Base-by-base conservation (phyloP, 2,797 vertebrate genomes). In the Melanotaenia trifasciata region DNA sequence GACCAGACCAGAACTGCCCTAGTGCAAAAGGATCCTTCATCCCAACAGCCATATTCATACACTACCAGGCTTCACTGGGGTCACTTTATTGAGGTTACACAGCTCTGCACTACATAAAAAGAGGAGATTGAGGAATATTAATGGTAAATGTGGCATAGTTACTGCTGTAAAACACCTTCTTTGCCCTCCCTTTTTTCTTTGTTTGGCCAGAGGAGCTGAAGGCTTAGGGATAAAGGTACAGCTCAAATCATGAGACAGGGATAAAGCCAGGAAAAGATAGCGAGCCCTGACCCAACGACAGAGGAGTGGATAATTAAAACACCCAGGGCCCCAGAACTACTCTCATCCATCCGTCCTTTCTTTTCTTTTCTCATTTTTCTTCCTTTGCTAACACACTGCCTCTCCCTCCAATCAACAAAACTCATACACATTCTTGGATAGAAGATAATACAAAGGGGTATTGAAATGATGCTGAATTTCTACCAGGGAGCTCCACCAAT, bases 251-350 rank as follows among this genome's bases (percentile, higher is more conserved):
- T 91, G 92, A 95, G 93, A 94, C 93, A 82, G 82, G 89, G 91
- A 93, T 93, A 94, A 94, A 95, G 91, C 92, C 87, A 87, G 83
- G 78, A 84, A 90, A 90, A 94, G 94, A 95, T 93, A 90, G 93
- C 73, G 4, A 93, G 90, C 89, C 90, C 90, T 90, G 89, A 92
- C 91, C 91, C 89, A 90, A 89, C 83, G 90, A 93, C 93, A 90
- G 90, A 92, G 90, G 89, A 85, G 87, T 84, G 87, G 86, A 94
- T 95, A 95, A 95, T 95, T 95, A 95, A 94, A 95, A 95, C 94
- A 94, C 93, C 92, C 93, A 93, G 89, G 93, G 92, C 93, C 90
- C 89, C 89, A 36, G 72, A 90, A 93, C 89, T 88, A 89, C 90
- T 92, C 93, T 93, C 94, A 94, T 94, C 92, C 90, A 93, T 94